Conservation (phyloP, 2,888 invertebrate species). For the Physocephala rufipes region DNA sequence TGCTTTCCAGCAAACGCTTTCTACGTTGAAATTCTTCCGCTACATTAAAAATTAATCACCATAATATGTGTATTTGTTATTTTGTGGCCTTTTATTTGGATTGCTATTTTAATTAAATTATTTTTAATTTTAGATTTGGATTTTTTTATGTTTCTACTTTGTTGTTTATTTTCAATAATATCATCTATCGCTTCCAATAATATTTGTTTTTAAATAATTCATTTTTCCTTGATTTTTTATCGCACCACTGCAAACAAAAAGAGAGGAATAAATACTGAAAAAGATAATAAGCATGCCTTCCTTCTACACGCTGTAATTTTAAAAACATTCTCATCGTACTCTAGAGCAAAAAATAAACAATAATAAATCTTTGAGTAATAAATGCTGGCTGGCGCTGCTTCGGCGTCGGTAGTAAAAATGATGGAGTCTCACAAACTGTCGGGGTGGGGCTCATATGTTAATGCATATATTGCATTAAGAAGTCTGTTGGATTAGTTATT, state of each 20-base stretch:
- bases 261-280: neutral
- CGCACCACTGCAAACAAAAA: constrained; percentile 8
- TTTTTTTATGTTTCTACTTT: constrained; percentile 37
- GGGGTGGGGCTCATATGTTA: constrained; percentile 22
- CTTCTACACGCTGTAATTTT: no score
- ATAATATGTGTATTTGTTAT: neutral
- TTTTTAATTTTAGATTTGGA: constrained; percentile 16
- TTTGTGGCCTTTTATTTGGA: constrained; percentile 12
- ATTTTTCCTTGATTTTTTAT: neutral
- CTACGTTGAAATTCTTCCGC: no score
- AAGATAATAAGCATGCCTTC: no score
- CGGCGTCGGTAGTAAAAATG: constrained; percentile 12
- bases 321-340: neutral
- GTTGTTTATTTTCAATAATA: constrained; percentile 41
- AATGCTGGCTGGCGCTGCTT: neutral
- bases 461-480: neutral
- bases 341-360: constrained; percentile 14
- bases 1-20: no score
- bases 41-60: no score
- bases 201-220: no score
- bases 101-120: constrained; percentile 4
- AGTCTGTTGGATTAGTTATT: neutral
- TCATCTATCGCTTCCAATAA: constrained; percentile 16
- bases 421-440: constrained; percentile 4
- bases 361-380: constrained; percentile 4